Conservation (phyloP, 2,888 invertebrate genomes). For the Itoplectis maculator region DNA sequence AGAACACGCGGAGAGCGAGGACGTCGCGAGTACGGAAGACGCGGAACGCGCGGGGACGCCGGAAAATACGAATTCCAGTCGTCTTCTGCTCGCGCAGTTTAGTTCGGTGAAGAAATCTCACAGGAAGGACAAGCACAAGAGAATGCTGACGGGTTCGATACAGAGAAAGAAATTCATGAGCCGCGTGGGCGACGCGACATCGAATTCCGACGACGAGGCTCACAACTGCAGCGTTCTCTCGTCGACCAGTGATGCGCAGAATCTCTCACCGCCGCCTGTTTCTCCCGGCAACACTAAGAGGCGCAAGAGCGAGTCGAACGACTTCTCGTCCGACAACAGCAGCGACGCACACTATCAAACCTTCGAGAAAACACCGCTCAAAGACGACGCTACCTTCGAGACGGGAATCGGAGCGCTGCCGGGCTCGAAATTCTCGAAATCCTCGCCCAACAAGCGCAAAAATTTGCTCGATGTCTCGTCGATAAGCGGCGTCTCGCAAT, state of each 20-base stretch:
- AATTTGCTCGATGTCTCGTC: constrained; percentile 22
- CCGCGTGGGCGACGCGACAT: constrained; percentile 52
- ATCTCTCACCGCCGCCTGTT: constrained; percentile 32
- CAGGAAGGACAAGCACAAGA: constrained; percentile 78
- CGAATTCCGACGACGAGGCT: constrained; percentile 54
- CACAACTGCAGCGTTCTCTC: constrained; percentile 41
- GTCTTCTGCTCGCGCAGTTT: constrained; percentile 77
- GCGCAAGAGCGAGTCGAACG: constrained; percentile 23
- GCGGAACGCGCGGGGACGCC: constrained; percentile 77
- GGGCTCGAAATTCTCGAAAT: constrained; percentile 22
- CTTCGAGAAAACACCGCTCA: constrained; percentile 26
- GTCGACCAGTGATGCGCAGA: constrained; percentile 26
- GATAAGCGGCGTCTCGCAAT: constrained; percentile 15
- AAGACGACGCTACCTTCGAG: constrained; percentile 22
- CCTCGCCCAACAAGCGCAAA: constrained; percentile 68
- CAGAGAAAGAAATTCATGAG: constrained; percentile 68
- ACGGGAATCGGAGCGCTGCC: constrained; percentile 39
- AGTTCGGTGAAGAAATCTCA: constrained; percentile 80
- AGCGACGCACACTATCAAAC: constrained; percentile 46
- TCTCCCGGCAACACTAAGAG: constrained; percentile 2
- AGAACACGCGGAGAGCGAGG: background rate
- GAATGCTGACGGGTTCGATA: constrained; percentile 64
- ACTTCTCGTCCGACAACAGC: constrained; percentile 47
- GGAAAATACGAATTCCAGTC: constrained; percentile 79
- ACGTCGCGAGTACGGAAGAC: background rate